Conservation (phyloP, 2,113 vertebrate genomes). For the Thamnaconus septentrionalis region DNA sequence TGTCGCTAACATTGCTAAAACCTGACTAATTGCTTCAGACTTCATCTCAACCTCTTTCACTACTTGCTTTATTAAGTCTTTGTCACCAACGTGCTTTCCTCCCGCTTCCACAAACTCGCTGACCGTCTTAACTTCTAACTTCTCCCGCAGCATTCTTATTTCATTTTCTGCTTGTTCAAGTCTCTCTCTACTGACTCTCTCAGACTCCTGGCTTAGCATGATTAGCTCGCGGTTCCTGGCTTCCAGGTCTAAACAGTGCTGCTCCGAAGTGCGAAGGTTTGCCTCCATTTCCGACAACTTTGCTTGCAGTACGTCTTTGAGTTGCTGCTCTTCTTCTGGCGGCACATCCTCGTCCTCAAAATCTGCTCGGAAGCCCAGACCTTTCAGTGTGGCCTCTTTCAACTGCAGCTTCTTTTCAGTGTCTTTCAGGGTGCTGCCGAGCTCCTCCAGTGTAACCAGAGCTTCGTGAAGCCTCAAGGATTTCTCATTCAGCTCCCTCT, state of each 20-base stretch:
- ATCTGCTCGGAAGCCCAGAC: slow-evolving; percentile 73
- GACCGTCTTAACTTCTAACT: slow-evolving; percentile 40
- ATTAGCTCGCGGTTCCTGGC: slow-evolving; percentile 61
- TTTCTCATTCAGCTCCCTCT: slow-evolving; percentile 75
- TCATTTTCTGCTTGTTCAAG: slow-evolving; percentile 62
- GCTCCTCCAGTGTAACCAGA: slow-evolving; percentile 71
- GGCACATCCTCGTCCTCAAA: slow-evolving; percentile 45
- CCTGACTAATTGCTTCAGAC: slow-evolving; percentile 63
- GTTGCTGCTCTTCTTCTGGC: slow-evolving; percentile 55
- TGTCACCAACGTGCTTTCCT: slow-evolving; percentile 45
- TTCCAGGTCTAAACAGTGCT: slow-evolving; percentile 58
- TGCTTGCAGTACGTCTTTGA: slow-evolving; percentile 56
- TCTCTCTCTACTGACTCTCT: slow-evolving; percentile 38
- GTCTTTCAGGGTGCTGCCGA: slow-evolving; percentile 74
- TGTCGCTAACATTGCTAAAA: slow-evolving; percentile 68
- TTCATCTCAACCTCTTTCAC: slow-evolving; percentile 67
- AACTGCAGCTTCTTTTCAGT: slow-evolving; percentile 79
- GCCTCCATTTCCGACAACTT: slow-evolving; percentile 62
- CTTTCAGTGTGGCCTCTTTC: slow-evolving; percentile 78
- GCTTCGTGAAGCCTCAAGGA: slow-evolving; percentile 77
- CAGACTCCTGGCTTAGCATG: slow-evolving; percentile 51
- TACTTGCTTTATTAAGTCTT: slow-evolving; percentile 65
- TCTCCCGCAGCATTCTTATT: slow-evolving; percentile 50
- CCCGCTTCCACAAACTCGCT: slow-evolving; percentile 31
- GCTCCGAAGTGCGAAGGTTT: slow-evolving; percentile 52